These are phyloP conservation scores for Lepidonotus clava DNA, from an alignment of 2,888 invertebrate genomes.

Conservation along the genomic window DNA sequence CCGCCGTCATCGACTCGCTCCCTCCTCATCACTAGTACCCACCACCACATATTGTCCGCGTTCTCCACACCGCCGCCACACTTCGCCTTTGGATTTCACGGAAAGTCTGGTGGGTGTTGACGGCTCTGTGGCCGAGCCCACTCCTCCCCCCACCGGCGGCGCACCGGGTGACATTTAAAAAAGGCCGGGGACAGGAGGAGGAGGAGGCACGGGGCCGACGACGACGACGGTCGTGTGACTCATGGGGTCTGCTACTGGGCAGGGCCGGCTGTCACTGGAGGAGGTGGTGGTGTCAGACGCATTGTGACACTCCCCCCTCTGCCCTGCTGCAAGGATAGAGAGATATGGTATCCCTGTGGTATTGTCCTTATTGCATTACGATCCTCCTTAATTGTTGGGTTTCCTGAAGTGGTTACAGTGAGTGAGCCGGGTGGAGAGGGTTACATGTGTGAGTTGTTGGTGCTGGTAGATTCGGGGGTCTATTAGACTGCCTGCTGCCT, in stretches of 20 bases:
- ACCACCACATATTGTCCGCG: background rate
- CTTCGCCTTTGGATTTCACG: background rate
- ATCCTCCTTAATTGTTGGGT: no score
- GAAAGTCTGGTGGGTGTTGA: background rate
- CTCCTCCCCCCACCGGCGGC: background rate
- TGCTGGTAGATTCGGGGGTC: no score
- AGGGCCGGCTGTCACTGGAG: background rate
- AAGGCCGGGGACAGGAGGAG: background rate
- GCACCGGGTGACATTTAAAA: no score
- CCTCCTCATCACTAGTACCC: background rate
- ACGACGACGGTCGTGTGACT: background rate
- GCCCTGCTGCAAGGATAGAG: no score
- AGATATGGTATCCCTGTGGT: no score
- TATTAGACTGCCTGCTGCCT: no score
- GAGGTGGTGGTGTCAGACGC: background rate
- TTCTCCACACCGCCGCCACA: no score
- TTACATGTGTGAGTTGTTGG: no score
- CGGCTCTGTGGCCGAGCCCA: background rate
- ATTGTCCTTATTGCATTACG: no score
- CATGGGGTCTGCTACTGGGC: background rate
- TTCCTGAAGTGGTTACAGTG: no score
- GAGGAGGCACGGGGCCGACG: background rate
- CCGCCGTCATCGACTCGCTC: background rate
- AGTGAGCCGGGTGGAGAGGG: no score
- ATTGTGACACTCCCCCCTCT: background rate